phyloP scores from a whole-genome alignment of 2,888 invertebrate species.

The Cyrtodaria siliqua region DNA sequence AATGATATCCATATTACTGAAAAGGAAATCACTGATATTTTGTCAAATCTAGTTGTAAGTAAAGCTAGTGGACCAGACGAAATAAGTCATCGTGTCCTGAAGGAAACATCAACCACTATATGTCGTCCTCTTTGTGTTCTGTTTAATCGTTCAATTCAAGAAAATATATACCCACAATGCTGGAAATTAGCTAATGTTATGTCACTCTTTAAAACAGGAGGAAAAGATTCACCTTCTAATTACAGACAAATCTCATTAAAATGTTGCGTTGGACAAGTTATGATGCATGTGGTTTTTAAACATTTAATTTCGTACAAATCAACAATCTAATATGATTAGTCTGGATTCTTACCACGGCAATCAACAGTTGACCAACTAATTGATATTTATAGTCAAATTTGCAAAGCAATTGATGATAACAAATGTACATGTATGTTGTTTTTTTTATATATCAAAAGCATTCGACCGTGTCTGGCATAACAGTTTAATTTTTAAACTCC shows the following conservation, averaged over 20 bases:
- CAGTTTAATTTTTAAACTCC: conserved; percentile 21
- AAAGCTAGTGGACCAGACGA: conserved; percentile 11
- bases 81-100: conserved; percentile 1
- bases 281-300: conserved; percentile 8
- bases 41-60: conserved; percentile 5
- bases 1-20: background rate
- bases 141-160: background rate
- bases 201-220: background rate
- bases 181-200: background rate
- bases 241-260: conserved; percentile 11
- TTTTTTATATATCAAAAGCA: conserved; percentile 18
- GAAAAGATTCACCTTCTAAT: background rate
- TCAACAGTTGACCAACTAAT: conserved; percentile 13
- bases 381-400: conserved; percentile 22
- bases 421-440: conserved; percentile 22
- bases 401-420: conserved; percentile 12
- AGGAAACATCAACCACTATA: background rate
- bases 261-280: conserved; percentile 2
- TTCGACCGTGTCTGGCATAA: conserved; percentile 34
- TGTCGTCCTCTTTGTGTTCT: background rate
- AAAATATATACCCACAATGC: background rate
- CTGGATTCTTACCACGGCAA: conserved; percentile 16
- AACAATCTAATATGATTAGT: conserved; percentile 15
- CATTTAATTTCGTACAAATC: background rate
- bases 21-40: conserved; percentile 2